Conservation (phyloP, 1,140 invertebrate genomes). For the Diabrotica undecimpunctata region DNA sequence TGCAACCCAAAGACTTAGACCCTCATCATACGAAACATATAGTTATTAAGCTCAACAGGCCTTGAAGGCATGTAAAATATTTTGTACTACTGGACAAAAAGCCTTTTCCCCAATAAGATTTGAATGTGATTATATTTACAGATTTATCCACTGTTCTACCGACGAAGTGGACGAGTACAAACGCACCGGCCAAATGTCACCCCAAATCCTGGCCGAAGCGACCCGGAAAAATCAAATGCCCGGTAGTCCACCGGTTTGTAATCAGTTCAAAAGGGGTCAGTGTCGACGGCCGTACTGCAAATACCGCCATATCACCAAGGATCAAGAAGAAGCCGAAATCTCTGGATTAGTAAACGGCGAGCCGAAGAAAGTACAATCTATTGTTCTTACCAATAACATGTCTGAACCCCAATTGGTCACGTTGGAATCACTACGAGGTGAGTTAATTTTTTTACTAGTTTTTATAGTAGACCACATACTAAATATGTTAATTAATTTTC, state of each 20-base stretch:
- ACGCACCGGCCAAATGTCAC: constrained; percentile 62
- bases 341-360: constrained; percentile 41
- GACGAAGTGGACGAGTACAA: constrained; percentile 75
- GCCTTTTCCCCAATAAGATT: constrained; percentile 58
- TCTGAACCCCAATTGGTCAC: constrained; percentile 28
- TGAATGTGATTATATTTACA: constrained; percentile 48
- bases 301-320: constrained; percentile 54
- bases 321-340: constrained; percentile 49
- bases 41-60: too few species aligned
- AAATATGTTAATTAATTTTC: not conserved
- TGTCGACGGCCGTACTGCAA: constrained; percentile 56
- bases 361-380: constrained; percentile 18
- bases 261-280: constrained; percentile 72
- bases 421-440: constrained; percentile 20
- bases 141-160: constrained; percentile 74
- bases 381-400: constrained; percentile 18
- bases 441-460: not conserved
- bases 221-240: constrained; percentile 48
- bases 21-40: too few species aligned
- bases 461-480: not conserved
- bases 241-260: constrained; percentile 61
- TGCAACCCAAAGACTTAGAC: too few species aligned
- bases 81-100: too few species aligned
- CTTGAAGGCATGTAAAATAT: too few species aligned
- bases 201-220: constrained; percentile 53